Evolutionary conservation across 2,113 vertebrate genomes (phyloP).

Genomic region (Lepus timidus): DNA sequence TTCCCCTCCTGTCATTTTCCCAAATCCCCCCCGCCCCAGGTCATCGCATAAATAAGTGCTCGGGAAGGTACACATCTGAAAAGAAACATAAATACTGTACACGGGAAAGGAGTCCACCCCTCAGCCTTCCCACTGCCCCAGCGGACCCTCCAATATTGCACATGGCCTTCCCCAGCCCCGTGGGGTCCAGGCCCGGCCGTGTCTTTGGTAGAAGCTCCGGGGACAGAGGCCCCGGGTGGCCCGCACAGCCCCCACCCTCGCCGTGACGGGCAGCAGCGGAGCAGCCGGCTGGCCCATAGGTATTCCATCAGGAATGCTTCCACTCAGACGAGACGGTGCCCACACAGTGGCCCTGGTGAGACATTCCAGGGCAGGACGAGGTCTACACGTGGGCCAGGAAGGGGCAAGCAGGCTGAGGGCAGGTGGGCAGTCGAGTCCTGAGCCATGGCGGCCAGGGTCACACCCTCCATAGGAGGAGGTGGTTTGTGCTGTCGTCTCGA

Average conservation of each 20-base stretch:
- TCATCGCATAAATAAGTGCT: constrained; percentile 85
- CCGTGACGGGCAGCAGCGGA: constrained; percentile 3
- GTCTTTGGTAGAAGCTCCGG: constrained; percentile 84
- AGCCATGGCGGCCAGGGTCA: constrained; percentile 85
- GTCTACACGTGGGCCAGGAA: constrained; percentile 61
- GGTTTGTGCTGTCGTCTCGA: constrained; percentile 98
- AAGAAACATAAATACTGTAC: constrained; percentile 86
- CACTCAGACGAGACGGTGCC: neutral
- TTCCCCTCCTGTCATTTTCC: constrained; percentile 47
- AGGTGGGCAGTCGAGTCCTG: neutral
- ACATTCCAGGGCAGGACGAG: constrained; percentile 23
- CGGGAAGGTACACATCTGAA: constrained; percentile 76
- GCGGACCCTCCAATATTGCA: constrained; percentile 82
- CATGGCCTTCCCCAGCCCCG: constrained; percentile 73
- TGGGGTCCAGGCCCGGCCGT: constrained; percentile 68
- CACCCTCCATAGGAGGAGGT: constrained; percentile 96
- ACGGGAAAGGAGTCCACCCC: constrained; percentile 67
- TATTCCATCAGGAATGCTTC: constrained; percentile 43
- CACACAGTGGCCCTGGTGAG: neutral
- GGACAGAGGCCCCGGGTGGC: constrained; percentile 71
- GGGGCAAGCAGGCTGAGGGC: constrained; percentile 53
- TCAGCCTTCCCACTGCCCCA: constrained; percentile 59
- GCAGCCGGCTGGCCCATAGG: neutral
- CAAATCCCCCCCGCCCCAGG: constrained; percentile 55
- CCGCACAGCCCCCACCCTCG: neutral